phyloP scores from a whole-genome alignment of 1,140 invertebrate genomes.

The Brachionus rotundiformis region DNA sequence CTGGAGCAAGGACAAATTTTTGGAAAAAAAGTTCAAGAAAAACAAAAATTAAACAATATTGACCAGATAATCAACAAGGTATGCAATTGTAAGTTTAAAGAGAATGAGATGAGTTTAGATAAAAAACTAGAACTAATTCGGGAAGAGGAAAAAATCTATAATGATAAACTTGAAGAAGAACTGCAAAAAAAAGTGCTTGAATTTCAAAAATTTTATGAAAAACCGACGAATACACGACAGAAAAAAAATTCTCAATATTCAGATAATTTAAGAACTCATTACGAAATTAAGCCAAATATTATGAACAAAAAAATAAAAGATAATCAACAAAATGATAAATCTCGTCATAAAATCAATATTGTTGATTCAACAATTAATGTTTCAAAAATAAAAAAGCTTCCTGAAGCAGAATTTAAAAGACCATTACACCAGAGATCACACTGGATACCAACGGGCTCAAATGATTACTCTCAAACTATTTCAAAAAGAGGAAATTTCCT shows the following conservation, averaged over 20 bases:
- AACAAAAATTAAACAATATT: not conserved
- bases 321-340: not conserved
- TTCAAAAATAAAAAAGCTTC: not conserved
- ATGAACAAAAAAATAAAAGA: not conserved
- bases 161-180: not conserved
- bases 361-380: not conserved
- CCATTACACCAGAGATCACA: not conserved
- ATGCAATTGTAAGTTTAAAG: not conserved
- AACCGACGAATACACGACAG: not conserved
- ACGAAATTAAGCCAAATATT: not conserved
- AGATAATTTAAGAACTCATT: not conserved
- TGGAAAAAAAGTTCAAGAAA: too few species aligned
- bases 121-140: not conserved
- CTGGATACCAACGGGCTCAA: slow-evolving; percentile 23
- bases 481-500: not conserved
- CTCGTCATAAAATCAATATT: not conserved
- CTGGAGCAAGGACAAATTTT: not conserved
- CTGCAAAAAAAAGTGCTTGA: not conserved
- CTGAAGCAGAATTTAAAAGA: not conserved
- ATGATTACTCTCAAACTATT: slow-evolving; percentile 7
- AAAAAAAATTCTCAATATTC: not conserved
- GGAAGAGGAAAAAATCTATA: not conserved
- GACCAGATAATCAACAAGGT: not conserved
- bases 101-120: not conserved
- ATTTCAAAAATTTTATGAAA: not conserved